Conservation (phyloP, 1,140 invertebrate species). For the Venustaconcha ellipsiformis region DNA sequence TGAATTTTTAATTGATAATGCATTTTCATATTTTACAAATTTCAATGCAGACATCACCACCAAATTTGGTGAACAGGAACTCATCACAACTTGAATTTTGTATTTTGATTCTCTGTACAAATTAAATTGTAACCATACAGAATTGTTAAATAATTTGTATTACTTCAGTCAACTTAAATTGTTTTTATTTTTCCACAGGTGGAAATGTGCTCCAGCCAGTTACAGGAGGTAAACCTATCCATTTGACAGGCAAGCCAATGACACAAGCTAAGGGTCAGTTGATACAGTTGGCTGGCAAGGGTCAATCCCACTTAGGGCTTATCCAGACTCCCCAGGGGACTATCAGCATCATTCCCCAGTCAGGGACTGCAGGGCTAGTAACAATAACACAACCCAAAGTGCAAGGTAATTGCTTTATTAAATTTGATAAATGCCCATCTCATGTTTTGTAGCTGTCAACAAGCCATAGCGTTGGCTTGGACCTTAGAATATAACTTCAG, state of each 20-base stretch:
- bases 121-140: neutral
- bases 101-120: too few relatives aligned
- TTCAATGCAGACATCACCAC: too few relatives aligned
- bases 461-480: neutral
- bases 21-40: too few relatives aligned
- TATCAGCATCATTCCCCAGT: constrained; percentile 53
- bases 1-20: too few relatives aligned
- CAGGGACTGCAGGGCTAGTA: constrained; percentile 19
- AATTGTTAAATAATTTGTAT: neutral
- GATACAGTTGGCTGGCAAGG: constrained; percentile 47
- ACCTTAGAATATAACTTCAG: neutral
- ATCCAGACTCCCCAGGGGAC: constrained; percentile 55
- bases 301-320: constrained; percentile 42
- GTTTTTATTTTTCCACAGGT: constrained; percentile 24
- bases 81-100: too few relatives aligned
- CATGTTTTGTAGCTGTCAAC: neutral
- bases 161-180: neutral
- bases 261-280: constrained; percentile 39
- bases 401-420: constrained; percentile 2
- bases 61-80: too few relatives aligned
- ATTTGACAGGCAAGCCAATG: constrained; percentile 47
- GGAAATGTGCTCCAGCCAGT: constrained; percentile 46
- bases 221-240: constrained; percentile 48
- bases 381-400: constrained; percentile 24
- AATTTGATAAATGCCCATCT: neutral